Evolutionary conservation across 1,140 invertebrate species (phyloP).

Genomic region (Apis florea): DNA sequence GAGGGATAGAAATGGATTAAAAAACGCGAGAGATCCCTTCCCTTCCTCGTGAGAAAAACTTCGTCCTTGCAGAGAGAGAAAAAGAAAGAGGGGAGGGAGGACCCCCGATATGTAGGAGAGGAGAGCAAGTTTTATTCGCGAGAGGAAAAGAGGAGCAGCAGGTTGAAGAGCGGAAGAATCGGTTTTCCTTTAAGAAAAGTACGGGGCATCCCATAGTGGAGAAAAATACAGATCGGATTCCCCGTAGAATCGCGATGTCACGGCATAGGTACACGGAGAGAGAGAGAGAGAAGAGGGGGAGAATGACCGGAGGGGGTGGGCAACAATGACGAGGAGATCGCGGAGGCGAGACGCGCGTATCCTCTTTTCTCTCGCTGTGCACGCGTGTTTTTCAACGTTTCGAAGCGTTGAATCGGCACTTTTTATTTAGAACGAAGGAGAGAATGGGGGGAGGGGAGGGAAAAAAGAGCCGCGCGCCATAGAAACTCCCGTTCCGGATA

Average conservation of each 20-base stretch:
- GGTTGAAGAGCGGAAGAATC: conserved; percentile 40
- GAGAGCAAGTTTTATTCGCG: conserved; percentile 13
- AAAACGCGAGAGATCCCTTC: too few species aligned
- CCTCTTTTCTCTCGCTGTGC: conserved; percentile 23
- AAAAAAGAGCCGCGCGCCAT: conserved; percentile 59
- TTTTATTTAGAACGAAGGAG: conserved; percentile 66
- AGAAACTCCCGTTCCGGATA: conserved; percentile 75
- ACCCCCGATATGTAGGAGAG: neutral
- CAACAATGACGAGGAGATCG: conserved; percentile 62
- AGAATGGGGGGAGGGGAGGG: conserved; percentile 50
- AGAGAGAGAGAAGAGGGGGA: neutral
- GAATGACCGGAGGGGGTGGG: neutral
- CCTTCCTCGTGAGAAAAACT: too few species aligned
- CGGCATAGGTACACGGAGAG: conserved; percentile 15
- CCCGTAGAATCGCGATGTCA: conserved; percentile 74
- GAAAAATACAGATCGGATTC: conserved; percentile 76
- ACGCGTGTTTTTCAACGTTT: conserved; percentile 44
- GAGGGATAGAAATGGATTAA: too few species aligned
- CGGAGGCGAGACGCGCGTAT: conserved; percentile 41
- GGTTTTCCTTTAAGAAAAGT: conserved; percentile 9
- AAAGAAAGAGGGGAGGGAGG: too few species aligned
- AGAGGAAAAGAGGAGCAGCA: neutral
- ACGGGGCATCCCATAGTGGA: neutral
- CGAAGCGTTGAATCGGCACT: conserved; percentile 68
- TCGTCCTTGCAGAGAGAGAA: too few species aligned